Base-by-base conservation (phyloP, 2,113 vertebrate genomes). In the Barnardius zonarius region DNA sequence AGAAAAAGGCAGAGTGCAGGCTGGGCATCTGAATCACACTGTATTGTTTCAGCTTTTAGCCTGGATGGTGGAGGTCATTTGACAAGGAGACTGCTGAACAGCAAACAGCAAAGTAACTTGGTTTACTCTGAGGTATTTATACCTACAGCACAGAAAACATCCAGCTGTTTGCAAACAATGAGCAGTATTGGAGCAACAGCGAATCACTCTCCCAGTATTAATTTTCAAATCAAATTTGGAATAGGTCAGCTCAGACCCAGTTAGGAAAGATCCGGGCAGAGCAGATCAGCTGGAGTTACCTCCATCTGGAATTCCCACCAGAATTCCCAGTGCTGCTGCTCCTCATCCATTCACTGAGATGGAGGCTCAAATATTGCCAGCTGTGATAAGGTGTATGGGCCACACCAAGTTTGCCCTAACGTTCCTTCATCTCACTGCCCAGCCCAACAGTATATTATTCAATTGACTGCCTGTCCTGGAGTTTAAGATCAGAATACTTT, bases 351-450 rank as follows among this genome's bases (percentile, higher is more conserved):
- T 73, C 48, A 13, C 9, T 37, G 69, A 84, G 72, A 64, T 9
- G 41, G 52, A 94, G 77, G n/a, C 20, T 86, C 0, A 0, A 62
- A 41, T 77, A 49, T 18, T 59, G 41, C 19, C 16, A 48, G 13
- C 35, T 68, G 7, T 64, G 46, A 90, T 59, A 67, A 87, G 46
- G 18, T 0, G 0, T 28, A 23, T 0, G 1, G 8, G 30, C 31
- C n/a, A 39, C 28, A 5, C 0, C 5, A 49, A 44, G 1, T 66
- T 79, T 82, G 6, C 8, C 22, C 11, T 41, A 30, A 11, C 6
- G 6, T 41, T 89, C 20, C 15, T 92, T 17, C 59, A 57, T 41
- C 31, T 86, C 28, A 37, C 24, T n/a, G 27, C 5, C 35, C 37
- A 78, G 27, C 10, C 30, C 52, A 52, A 37, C 20, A 64, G 39